phyloP scores from a whole-genome alignment of 1,140 invertebrate species.

The Coelopa frigida region DNA sequence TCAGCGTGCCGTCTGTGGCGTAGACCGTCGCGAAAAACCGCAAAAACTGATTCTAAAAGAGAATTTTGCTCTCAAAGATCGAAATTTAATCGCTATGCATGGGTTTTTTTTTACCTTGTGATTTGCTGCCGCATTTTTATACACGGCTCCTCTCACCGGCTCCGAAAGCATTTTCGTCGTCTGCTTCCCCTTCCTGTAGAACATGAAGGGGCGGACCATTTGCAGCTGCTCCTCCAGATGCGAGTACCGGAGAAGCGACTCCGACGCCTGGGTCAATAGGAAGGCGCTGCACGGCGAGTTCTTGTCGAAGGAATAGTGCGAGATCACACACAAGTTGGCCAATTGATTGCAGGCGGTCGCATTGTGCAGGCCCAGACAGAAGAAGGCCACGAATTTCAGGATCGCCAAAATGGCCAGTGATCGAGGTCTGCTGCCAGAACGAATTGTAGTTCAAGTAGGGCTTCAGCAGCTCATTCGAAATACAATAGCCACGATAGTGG shows the following conservation, averaged over 20 bases:
- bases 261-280: slow-evolving; percentile 42
- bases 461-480: slow-evolving; percentile 29
- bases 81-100: neutral
- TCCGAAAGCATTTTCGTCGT: slow-evolving; percentile 43
- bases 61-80: neutral
- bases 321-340: slow-evolving; percentile 62
- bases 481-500: slow-evolving; percentile 33
- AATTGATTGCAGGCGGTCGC: slow-evolving; percentile 56
- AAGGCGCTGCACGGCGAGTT: slow-evolving; percentile 50
- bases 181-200: slow-evolving; percentile 47
- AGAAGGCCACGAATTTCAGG: slow-evolving; percentile 41
- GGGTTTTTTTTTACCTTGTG: neutral
- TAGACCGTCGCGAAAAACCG: slow-evolving; percentile 40
- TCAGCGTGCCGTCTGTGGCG: slow-evolving; percentile 23
- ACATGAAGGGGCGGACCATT: slow-evolving; percentile 47
- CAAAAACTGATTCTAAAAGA: slow-evolving; percentile 12
- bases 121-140: neutral
- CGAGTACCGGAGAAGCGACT: slow-evolving; percentile 41
- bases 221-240: slow-evolving; percentile 43
- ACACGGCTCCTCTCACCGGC: slow-evolving; percentile 8
- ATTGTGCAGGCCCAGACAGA: slow-evolving; percentile 33
- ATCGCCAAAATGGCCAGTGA: slow-evolving; percentile 27
- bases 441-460: slow-evolving; percentile 37
- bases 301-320: slow-evolving; percentile 48
- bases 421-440: slow-evolving; percentile 24